phyloP scores from a whole-genome alignment of 2,888 invertebrate genomes.

The Pollenia labialis region DNA sequence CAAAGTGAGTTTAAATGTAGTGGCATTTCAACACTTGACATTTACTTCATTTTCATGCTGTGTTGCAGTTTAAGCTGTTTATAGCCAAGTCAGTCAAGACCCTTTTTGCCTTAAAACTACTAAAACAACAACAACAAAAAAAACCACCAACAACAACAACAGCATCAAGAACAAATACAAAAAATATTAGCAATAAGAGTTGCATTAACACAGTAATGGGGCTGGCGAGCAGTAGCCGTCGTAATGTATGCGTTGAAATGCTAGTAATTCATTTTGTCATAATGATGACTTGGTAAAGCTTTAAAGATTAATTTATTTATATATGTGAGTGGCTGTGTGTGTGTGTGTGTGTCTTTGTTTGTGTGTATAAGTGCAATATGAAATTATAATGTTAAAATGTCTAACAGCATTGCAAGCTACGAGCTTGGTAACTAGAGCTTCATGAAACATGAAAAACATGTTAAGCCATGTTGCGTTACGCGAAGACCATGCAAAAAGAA shows the following conservation, averaged over 20 bases:
- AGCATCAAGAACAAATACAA: neutral
- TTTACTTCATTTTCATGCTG: slow-evolving; percentile 69
- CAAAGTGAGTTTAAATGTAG: slow-evolving; percentile 25
- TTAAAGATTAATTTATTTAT: neutral
- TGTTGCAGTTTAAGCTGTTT: slow-evolving; percentile 73
- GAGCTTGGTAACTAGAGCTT: slow-evolving; percentile 43
- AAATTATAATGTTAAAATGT: slow-evolving; percentile 56
- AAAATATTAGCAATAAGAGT: slow-evolving; percentile 32
- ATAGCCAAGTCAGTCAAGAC: slow-evolving; percentile 57
- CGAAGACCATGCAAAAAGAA: slow-evolving; percentile 24
- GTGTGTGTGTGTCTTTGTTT: neutral
- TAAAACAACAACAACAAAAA: slow-evolving; percentile 4
- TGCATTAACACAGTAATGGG: neutral
- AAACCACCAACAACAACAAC: slow-evolving; percentile 3
- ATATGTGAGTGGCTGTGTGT: neutral
- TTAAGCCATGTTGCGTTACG: slow-evolving; percentile 66
- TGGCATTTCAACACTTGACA: slow-evolving; percentile 68
- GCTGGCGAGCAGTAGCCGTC: neutral
- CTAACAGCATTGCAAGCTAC: slow-evolving; percentile 7
- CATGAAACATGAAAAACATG: slow-evolving; percentile 62
- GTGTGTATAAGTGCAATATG: slow-evolving; percentile 25
- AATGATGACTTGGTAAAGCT: slow-evolving; percentile 61
- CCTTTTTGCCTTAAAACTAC: slow-evolving; percentile 40
- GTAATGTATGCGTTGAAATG: slow-evolving; percentile 47
- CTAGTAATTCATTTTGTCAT: slow-evolving; percentile 67